Evolutionary conservation across 2,797 vertebrate species (phyloP).

Genomic region (Enteromius unitaeniatus): DNA sequence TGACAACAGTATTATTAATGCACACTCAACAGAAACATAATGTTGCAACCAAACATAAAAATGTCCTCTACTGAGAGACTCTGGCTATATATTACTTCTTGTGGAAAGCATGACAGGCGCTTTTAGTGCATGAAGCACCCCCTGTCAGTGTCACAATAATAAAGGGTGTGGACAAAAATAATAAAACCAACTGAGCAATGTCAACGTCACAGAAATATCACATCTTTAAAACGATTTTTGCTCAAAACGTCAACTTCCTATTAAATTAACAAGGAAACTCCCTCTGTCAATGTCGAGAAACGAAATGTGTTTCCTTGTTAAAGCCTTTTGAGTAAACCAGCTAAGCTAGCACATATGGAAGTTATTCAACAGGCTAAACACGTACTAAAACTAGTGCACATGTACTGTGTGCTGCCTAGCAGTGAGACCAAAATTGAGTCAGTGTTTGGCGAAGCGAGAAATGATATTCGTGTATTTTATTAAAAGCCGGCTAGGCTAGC

Average conservation of each 20-base stretch:
- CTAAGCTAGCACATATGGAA: constrained; percentile 26
- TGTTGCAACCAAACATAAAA: constrained; percentile 13
- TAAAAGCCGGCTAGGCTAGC: constrained; percentile 45
- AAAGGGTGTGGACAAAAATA: background rate
- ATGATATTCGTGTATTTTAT: constrained; percentile 10
- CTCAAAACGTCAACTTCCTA: background rate
- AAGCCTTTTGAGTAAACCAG: background rate
- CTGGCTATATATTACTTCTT: background rate
- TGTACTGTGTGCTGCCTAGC: background rate
- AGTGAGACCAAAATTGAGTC: background rate
- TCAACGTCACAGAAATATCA: background rate
- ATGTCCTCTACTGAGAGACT: background rate
- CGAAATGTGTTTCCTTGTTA: constrained; percentile 26
- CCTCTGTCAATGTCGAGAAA: background rate
- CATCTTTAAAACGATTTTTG: background rate
- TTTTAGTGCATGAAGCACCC: background rate
- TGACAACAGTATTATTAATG: constrained; percentile 18
- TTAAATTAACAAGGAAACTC: background rate
- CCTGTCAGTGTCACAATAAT: constrained; percentile 1
- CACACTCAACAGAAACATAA: background rate
- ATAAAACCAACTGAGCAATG: background rate
- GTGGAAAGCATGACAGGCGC: background rate
- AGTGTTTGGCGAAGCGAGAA: constrained; percentile 13
- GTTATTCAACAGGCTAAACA: constrained; percentile 6
- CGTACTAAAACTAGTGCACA: background rate